These are phyloP conservation scores for Cacoxenus indagator DNA, from an alignment of 2,888 invertebrate genomes.

Conservation along the genomic window DNA sequence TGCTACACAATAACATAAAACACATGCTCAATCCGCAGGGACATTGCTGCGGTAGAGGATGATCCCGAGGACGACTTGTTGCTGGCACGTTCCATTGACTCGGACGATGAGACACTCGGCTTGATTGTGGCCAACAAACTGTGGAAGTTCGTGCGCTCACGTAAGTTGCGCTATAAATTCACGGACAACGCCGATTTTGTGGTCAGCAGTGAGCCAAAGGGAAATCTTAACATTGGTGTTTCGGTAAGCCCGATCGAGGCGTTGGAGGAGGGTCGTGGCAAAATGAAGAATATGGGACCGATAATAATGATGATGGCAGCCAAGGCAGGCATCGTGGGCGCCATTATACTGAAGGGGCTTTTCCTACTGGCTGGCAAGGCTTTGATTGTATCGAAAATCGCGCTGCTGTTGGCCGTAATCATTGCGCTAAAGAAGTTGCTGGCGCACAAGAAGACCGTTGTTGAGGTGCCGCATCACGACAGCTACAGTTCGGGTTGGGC, in stretches of 20 bases:
- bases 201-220: constrained; percentile 78
- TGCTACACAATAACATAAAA: neutral
- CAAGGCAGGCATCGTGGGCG: constrained; percentile 86
- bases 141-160: constrained; percentile 81
- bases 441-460: constrained; percentile 77
- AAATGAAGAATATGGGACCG: constrained; percentile 81
- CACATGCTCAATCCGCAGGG: constrained; percentile 43
- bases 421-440: constrained; percentile 87
- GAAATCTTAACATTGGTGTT: constrained; percentile 75
- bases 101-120: constrained; percentile 76
- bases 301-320: constrained; percentile 82
- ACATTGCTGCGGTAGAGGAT: constrained; percentile 64
- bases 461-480: constrained; percentile 78
- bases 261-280: constrained; percentile 78
- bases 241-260: constrained; percentile 77
- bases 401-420: constrained; percentile 83
- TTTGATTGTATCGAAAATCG: constrained; percentile 86
- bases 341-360: constrained; percentile 84
- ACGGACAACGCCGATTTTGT: constrained; percentile 85
- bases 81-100: constrained; percentile 71
- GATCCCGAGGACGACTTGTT: constrained; percentile 75
- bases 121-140: constrained; percentile 81
- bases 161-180: constrained; percentile 83
- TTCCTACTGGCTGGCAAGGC: constrained; percentile 88
- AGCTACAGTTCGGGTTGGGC: constrained; percentile 77